These are phyloP conservation scores for Drosophila leontia DNA, from an alignment of 1,140 invertebrate genomes.

Conservation along the genomic window DNA sequence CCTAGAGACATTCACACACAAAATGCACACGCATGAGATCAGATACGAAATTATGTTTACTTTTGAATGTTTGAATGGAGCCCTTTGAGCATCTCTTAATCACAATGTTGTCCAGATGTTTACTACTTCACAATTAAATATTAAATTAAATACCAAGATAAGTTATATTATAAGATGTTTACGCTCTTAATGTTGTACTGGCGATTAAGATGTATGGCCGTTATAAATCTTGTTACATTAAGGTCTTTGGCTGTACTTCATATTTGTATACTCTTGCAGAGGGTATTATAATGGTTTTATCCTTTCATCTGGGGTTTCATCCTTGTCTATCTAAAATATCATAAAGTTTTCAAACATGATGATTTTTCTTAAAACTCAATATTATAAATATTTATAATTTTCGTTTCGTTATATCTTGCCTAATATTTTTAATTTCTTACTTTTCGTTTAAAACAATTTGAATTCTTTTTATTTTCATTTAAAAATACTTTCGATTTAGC, in stretches of 20 bases:
- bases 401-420: neutral
- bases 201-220: neutral
- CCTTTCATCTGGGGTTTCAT: neutral
- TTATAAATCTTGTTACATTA: neutral
- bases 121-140: neutral
- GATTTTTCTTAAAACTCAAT: neutral
- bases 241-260: neutral
- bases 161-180: neutral
- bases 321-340: neutral
- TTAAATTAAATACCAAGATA: neutral
- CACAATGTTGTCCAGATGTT: neutral
- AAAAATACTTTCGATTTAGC: neutral
- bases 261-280: neutral
- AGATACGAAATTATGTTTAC: neutral
- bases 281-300: neutral
- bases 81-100: slow-evolving; percentile 9
- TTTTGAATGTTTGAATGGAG: neutral
- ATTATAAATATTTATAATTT: neutral
- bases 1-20: slow-evolving; percentile 3
- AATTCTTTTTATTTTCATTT: neutral
- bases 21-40: neutral
- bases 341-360: neutral
- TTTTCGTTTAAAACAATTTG: neutral
- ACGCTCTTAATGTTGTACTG: too few relatives aligned
- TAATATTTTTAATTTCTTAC: neutral